Conservation (phyloP, 2,113 vertebrate species). For the Siniperca knerii region DNA sequence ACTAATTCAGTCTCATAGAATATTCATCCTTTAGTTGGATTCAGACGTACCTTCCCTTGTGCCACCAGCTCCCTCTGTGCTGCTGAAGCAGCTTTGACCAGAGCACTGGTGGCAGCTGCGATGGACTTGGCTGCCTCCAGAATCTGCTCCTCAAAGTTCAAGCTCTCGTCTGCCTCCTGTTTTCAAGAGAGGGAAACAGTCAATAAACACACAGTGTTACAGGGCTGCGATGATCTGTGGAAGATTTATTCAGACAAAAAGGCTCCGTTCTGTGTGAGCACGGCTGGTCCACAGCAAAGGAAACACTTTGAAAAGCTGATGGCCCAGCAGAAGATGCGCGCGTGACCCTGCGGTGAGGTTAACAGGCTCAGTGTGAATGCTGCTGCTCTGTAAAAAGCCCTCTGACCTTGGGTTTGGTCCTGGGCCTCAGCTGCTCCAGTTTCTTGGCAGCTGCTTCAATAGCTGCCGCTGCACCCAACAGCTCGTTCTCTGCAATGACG, state of each 20-base stretch:
- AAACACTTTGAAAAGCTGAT: neutral
- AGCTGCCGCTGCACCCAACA: slow-evolving; percentile 94
- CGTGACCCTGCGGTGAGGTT: slow-evolving; percentile 36
- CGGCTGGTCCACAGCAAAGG: neutral
- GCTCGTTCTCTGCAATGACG: slow-evolving; percentile 96
- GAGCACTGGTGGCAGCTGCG: slow-evolving; percentile 95
- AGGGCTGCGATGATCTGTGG: slow-evolving; percentile 4
- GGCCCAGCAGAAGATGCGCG: neutral
- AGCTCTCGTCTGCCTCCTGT: slow-evolving; percentile 97
- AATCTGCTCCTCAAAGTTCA: slow-evolving; percentile 99
- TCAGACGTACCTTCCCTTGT: slow-evolving; percentile 92
- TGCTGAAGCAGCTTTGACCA: slow-evolving; percentile 97
- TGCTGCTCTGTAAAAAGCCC: slow-evolving; percentile 59
- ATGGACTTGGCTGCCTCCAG: slow-evolving; percentile 98
- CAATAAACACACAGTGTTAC: slow-evolving; percentile 18
- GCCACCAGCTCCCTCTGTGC: slow-evolving; percentile 97
- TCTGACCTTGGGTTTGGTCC: slow-evolving; percentile 95
- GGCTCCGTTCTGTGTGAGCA: neutral
- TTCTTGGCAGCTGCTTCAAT: slow-evolving; percentile 99
- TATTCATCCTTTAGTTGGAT: neutral
- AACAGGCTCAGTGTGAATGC: slow-evolving; percentile 48
- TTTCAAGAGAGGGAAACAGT: slow-evolving; percentile 17
- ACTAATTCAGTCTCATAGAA: neutral
- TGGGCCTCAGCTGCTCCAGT: slow-evolving; percentile 96
- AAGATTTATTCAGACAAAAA: neutral